Base-by-base conservation (phyloP, 1,140 invertebrate species). In the Triops cancriformis region DNA sequence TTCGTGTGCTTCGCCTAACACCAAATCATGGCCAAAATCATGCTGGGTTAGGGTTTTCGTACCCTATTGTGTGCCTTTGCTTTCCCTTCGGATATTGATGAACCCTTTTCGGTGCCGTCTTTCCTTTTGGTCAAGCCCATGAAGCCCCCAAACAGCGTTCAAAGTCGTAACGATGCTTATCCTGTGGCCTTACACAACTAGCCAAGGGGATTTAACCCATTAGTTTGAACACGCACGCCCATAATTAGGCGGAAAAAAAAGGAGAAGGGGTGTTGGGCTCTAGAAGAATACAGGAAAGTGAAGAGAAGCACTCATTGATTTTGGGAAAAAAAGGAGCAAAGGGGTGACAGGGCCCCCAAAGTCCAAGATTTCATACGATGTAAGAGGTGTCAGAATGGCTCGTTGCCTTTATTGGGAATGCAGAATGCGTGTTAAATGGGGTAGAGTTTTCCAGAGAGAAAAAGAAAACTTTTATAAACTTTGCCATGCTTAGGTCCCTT, bases 131-230 rank as follows among this genome's bases (percentile, higher is more conserved):
- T 64, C 51, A 64, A 23, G 51, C 51, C 31, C 51, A 7, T 64
- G 51, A 64, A 64, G 51, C 45, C 9, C 43, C 51, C 51, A 64
- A 64, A 64, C 51, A 64, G 51, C 51, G 14, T 64, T 64, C 18
- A 18, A 64, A 64, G 51, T 23, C 51, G 51, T 64, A 64, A 64
- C n/a, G n/a, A 64, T 64, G 51, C 51, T 64, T 64, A 64, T 64
- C 51, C 51, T 18, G 51, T 64, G 51, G 51, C 18, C 51, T 64
- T n/a, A 64, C 23, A 64, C 51, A 64, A 64, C 51, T 64, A 23
- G 51, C 51, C 51, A 18, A 64, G 51, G 51, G 51, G 51, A 64
- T 64, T 64, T n/a, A 64, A 64, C 51, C 51, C 51, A 64, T 64
- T 64, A 64, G 51, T 64, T 64, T 64, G 51, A 18, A 64, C 51